Evolutionary conservation across 2,797 vertebrate species (phyloP).

Genomic region (Gobionotothen gibberifrons): DNA sequence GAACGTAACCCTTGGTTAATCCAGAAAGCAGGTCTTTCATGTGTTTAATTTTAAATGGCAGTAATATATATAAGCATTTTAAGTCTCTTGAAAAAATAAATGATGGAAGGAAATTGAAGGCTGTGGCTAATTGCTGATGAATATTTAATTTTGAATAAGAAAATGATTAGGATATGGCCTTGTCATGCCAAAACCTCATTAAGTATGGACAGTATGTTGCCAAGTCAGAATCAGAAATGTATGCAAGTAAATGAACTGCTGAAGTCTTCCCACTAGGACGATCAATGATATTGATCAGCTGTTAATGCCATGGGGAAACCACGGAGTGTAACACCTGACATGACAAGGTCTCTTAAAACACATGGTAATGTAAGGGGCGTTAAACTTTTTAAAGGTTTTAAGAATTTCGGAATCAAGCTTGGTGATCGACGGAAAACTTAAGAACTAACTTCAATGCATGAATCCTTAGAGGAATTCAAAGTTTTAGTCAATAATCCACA

Average conservation of each 20-base stretch:
- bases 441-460: conserved; percentile 10
- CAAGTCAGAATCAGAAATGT: conserved; percentile 54
- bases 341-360: conserved; percentile 72
- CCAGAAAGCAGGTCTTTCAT: neutral
- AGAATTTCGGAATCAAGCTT: conserved; percentile 11
- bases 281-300: conserved; percentile 68
- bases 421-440: conserved; percentile 18
- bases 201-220: conserved; percentile 55
- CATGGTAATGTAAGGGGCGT: conserved; percentile 52
- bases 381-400: conserved; percentile 47
- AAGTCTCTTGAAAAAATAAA: conserved; percentile 54
- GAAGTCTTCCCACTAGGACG: conserved; percentile 44
- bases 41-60: conserved; percentile 40
- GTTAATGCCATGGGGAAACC: conserved; percentile 53
- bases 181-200: conserved; percentile 64
- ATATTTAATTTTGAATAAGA: conserved; percentile 60
- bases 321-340: conserved; percentile 62
- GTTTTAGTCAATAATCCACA: neutral
- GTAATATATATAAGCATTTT: conserved; percentile 45
- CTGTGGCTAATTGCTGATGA: conserved; percentile 50
- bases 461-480: conserved; percentile 3
- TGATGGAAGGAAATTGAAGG: conserved; percentile 55
- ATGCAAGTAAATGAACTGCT: conserved; percentile 52
- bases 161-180: conserved; percentile 59
- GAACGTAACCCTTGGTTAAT: neutral